Percentiles rank a stretch among this genome's conserved stretches.
These are phyloP conservation scores for Spodoptera litura DNA, from an alignment of 1,140 invertebrate genomes.

Conservation along the genomic window DNA sequence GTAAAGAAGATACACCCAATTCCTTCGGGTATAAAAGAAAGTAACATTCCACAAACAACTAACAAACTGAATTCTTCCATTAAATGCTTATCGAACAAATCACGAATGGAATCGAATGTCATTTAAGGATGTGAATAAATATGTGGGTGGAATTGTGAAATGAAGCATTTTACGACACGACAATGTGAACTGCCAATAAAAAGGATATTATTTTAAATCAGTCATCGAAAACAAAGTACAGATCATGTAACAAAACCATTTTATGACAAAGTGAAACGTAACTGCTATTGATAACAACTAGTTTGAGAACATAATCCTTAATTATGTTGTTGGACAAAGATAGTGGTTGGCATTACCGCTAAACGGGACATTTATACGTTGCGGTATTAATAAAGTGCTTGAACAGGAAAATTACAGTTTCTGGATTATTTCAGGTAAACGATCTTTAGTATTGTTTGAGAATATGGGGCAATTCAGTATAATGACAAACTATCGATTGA, in stretches of 20 bases:
- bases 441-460: too few relatives aligned
- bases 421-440: not conserved
- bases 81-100: not conserved
- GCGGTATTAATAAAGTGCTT: constrained; percentile 5
- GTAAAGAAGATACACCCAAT: not conserved
- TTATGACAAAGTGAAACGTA: constrained; percentile 46
- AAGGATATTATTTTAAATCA: constrained; percentile 49
- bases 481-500: too few relatives aligned
- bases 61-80: not conserved
- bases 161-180: constrained; percentile 45
- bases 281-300: constrained; percentile 33
- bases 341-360: constrained; percentile 19
- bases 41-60: not conserved
- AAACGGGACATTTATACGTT: constrained; percentile 15
- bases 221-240: constrained; percentile 40
- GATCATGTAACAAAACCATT: constrained; percentile 47
- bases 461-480: too few relatives aligned
- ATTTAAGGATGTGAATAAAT: constrained; percentile 40
- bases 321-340: constrained; percentile 38
- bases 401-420: not conserved
- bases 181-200: constrained; percentile 41
- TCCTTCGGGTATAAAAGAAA: not conserved
- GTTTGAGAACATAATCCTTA: constrained; percentile 35
- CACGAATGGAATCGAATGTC: constrained; percentile 15
- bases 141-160: constrained; percentile 43